A percentile compares a stretch with the other conserved stretches of the same genome.
Evolutionary conservation across 37 sponge, comb jelly and placozoan genomes (phyloP).

Genomic region (Hexactinellida sp.): DNA sequence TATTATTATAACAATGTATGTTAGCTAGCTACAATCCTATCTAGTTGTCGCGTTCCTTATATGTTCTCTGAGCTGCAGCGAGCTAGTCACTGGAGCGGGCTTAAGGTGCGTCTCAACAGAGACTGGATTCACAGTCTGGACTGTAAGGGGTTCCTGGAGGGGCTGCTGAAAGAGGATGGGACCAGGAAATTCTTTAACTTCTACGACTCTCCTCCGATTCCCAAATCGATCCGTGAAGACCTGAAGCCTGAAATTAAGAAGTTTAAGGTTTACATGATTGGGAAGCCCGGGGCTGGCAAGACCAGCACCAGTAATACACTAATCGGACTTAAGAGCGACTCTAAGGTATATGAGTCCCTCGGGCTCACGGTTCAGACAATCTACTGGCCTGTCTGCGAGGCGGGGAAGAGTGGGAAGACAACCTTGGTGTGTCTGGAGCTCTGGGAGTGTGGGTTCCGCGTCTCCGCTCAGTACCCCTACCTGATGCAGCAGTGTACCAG

Average conservation of each 20-base stretch:
- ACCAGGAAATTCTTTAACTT: not conserved
- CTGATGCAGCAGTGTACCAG: not conserved
- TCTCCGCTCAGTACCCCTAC: not conserved
- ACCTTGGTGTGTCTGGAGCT: not conserved
- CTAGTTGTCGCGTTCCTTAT: too few species aligned
- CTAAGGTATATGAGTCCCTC: not conserved
- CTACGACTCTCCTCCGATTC: not conserved
- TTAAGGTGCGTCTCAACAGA: not conserved
- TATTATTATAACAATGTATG: too few species aligned
- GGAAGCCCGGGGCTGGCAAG: not conserved
- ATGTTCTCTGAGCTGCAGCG: constrained; percentile 9
- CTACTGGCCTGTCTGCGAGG: not conserved
- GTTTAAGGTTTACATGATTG: not conserved
- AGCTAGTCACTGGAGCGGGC: not conserved
- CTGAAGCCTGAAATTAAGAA: not conserved
- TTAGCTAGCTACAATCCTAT: too few species aligned
- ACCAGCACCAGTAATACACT: not conserved
- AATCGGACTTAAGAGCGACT: not conserved
- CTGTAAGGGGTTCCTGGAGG: not conserved
- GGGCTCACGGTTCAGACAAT: not conserved
- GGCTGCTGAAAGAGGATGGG: not conserved
- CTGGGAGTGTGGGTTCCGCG: not conserved
- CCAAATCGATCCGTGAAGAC: not conserved
- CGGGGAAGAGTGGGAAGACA: not conserved
- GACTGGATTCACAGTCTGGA: not conserved